Conservation (phyloP, 2,888 invertebrate species). For the Cryptophagus acutangulus region DNA sequence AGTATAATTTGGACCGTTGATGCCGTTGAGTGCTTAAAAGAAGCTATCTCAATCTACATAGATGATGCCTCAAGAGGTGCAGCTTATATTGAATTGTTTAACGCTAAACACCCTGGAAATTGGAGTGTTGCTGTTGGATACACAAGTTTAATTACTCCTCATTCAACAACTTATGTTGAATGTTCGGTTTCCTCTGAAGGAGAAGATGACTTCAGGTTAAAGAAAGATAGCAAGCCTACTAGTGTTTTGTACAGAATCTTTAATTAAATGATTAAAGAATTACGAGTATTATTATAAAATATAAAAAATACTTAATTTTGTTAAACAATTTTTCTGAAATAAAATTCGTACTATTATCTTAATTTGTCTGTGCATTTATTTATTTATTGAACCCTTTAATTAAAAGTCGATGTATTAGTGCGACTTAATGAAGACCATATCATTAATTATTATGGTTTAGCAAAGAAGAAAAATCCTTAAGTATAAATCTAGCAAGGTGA, state of each 20-base stretch:
- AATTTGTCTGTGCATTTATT: too few species aligned
- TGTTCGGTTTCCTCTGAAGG: background rate
- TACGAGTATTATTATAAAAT: background rate
- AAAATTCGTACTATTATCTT: too few species aligned
- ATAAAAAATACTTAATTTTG: too few species aligned
- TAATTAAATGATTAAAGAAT: slow-evolving; percentile 4
- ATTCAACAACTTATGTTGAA: slow-evolving; percentile 13
- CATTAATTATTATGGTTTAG: too few species aligned
- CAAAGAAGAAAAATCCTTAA: too few species aligned
- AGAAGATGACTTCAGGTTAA: too few species aligned
- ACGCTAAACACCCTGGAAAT: slow-evolving; percentile 14
- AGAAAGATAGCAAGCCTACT: background rate
- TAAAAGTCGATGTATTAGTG: too few species aligned
- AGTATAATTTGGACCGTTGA: slow-evolving; percentile 13
- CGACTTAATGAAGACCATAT: too few species aligned
- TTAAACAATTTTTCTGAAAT: too few species aligned
- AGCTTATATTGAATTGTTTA: slow-evolving; percentile 14
- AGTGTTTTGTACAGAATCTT: slow-evolving; percentile 2
- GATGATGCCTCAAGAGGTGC: slow-evolving; percentile 8
- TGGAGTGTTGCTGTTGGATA: slow-evolving; percentile 19
- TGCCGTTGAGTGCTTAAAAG: slow-evolving; percentile 17
- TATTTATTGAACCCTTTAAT: too few species aligned
- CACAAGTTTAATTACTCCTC: slow-evolving; percentile 9
- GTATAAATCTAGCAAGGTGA: too few species aligned
- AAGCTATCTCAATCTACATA: slow-evolving; percentile 15